Base-by-base conservation (phyloP, 2,113 vertebrate genomes). In the Ceyx melanurus region DNA sequence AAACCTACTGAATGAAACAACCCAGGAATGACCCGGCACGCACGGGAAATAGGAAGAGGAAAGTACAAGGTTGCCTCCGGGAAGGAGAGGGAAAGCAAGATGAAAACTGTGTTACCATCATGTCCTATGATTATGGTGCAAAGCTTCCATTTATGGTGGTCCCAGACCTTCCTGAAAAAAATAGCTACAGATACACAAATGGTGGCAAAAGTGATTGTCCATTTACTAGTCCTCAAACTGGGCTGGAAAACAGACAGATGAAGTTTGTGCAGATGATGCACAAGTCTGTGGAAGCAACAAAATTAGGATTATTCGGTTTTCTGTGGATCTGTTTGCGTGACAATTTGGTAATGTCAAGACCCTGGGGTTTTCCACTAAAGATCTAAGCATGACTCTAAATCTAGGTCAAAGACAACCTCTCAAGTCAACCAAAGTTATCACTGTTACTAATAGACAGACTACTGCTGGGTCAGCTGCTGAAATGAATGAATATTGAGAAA, bases 391-490 rank as follows among this genome's bases (percentile, higher is more conserved):
- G 37, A 31, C 40, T 66, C 70, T 48, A 71, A 88, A 82, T 53
- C 50, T 33, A 26, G 76, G 78, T 43, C 93, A 90, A 86, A 82
- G 33, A 50, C 51, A 84, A 65, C 25, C 51, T 71, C 76, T 71
- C 54, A 23, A 50, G 19, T 57, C 62, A 76, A 57, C 20, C 58
- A 62, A 10, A 88, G 74, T 67, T 86, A 48, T 77, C 73, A 46
- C 58, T 7, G 4, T 26, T 13, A 4, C 51, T 90, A 35, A 67
- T 76, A 4, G 31, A 75, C 1, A 3, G 48, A 53, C 65, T 71
- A 85, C 75, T 80, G 19, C 82, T 88, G 86, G 75, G 82, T 93
- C 82, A 90, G 72, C 67, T 81, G 53, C 78, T 65, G 79, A 89
- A 82, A 70, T 14, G 7, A 86, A 80, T 64, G 62, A 75, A 25